phyloP scores from a whole-genome alignment of 30 jellyfish, hydroid and myxozoan species.

The Phacellophora camtschatica region DNA sequence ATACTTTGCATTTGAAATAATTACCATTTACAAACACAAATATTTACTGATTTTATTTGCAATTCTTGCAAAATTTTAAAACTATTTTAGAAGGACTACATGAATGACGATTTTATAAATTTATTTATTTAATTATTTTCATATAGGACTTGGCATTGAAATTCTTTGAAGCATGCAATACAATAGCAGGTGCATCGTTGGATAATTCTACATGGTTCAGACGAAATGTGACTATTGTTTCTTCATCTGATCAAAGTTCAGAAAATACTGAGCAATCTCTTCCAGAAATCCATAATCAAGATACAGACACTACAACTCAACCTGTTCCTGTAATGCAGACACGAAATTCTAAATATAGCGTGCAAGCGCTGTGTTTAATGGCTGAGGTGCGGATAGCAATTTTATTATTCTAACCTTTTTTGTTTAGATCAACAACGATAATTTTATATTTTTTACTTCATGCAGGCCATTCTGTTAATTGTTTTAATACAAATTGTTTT shows the following conservation, averaged over 20 bases:
- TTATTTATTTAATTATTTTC: not conserved
- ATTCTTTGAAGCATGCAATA: constrained; percentile 73
- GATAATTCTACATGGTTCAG: constrained; percentile 98
- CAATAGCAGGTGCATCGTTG: constrained; percentile 90
- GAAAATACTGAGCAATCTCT: constrained; percentile 53
- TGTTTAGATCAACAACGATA: not conserved
- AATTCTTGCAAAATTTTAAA: too few relatives aligned
- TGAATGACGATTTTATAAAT: too few relatives aligned
- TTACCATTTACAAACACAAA: too few relatives aligned
- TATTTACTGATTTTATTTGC: too few relatives aligned
- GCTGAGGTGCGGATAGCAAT: constrained; percentile 99
- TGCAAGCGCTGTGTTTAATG: constrained; percentile 72
- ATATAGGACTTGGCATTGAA: constrained; percentile 88
- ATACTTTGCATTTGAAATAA: too few relatives aligned
- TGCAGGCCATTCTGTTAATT: too few relatives aligned
- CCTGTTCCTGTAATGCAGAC: constrained; percentile 34
- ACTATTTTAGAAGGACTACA: too few relatives aligned
- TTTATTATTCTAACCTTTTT: not conserved
- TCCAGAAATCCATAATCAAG: not conserved
- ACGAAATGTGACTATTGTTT: constrained; percentile 77
- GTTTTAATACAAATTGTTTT: too few relatives aligned
- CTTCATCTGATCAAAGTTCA: constrained; percentile 63
- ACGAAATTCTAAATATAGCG: constrained; percentile 83
- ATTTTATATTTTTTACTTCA: too few relatives aligned
- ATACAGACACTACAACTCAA: constrained; percentile 14